A percentile compares a stretch with the other conserved stretches of the same genome.
phyloP scores from a whole-genome alignment of 2,797 vertebrate genomes.

The Enteromius radiatus region DNA sequence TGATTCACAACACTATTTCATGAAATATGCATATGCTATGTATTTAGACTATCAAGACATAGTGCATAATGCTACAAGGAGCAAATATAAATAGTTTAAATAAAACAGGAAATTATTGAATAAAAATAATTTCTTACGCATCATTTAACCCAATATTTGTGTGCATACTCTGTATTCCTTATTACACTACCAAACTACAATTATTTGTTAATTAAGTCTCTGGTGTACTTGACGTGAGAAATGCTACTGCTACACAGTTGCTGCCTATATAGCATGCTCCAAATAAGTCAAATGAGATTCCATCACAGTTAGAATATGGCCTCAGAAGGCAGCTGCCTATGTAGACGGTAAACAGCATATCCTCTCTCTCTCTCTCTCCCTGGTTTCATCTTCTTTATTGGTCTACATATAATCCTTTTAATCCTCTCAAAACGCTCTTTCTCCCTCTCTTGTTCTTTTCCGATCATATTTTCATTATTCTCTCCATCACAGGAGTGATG shows the following conservation, averaged over 20 bases:
- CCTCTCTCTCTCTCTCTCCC: not conserved
- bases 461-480: constrained; percentile 34
- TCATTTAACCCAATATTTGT: not conserved
- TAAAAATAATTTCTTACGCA: not conserved
- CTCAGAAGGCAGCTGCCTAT: constrained; percentile 4
- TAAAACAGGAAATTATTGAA: not conserved
- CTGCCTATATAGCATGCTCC: not conserved
- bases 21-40: not conserved
- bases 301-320: not conserved
- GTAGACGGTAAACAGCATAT: not conserved
- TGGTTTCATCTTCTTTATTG: constrained; percentile 41
- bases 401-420: constrained; percentile 51
- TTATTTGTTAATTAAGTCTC: not conserved
- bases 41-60: not conserved
- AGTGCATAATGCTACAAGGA: not conserved
- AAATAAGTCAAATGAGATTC: constrained; percentile 25
- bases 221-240: not conserved
- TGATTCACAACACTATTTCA: not conserved
- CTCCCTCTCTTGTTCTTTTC: constrained; percentile 6
- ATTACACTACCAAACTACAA: not conserved
- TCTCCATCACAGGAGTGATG: not conserved
- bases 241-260: not conserved
- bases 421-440: constrained; percentile 43
- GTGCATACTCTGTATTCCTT: not conserved
- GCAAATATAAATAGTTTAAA: not conserved